Conservation (phyloP, 2,888 invertebrate genomes). For the Invenusta paracnida region DNA sequence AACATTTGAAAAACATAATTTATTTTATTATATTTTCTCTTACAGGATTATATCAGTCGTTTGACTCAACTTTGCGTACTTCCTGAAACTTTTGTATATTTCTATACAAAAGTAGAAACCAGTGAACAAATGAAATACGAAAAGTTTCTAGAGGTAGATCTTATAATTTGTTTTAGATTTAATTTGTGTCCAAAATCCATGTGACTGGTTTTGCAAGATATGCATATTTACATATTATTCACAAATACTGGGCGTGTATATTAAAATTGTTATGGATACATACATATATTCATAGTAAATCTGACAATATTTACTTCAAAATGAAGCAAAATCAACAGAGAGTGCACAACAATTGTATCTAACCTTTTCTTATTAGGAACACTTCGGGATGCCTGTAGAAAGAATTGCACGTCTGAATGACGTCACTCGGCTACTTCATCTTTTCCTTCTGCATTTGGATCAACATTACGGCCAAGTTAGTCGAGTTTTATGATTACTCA, state of each 20-base stretch:
- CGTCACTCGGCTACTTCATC: slow-evolving; percentile 34
- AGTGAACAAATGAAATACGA: neutral
- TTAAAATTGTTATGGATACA: too few species aligned
- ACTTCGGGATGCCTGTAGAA: slow-evolving; percentile 32
- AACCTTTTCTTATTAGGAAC: slow-evolving; percentile 18
- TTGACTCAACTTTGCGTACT: slow-evolving; percentile 13
- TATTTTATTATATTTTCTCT: neutral
- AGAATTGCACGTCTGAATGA: slow-evolving; percentile 32
- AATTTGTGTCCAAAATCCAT: too few species aligned
- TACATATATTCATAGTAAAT: too few species aligned
- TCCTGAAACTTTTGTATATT: slow-evolving; percentile 35
- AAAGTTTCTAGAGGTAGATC: neutral
- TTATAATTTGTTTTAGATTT: neutral
- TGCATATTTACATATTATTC: too few species aligned
- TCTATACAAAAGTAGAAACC: neutral
- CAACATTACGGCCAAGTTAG: slow-evolving; percentile 1
- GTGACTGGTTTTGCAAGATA: too few species aligned
- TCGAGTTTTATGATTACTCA: too few species aligned
- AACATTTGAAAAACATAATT: too few species aligned
- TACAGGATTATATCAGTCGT: slow-evolving; percentile 33
- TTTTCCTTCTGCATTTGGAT: slow-evolving; percentile 22
- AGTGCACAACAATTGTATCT: neutral
- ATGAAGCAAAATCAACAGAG: too few species aligned
- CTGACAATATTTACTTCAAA: too few species aligned
- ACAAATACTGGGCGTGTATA: too few species aligned